phyloP scores from a whole-genome alignment of 2,888 invertebrate genomes.

The Punctoribates punctum region DNA sequence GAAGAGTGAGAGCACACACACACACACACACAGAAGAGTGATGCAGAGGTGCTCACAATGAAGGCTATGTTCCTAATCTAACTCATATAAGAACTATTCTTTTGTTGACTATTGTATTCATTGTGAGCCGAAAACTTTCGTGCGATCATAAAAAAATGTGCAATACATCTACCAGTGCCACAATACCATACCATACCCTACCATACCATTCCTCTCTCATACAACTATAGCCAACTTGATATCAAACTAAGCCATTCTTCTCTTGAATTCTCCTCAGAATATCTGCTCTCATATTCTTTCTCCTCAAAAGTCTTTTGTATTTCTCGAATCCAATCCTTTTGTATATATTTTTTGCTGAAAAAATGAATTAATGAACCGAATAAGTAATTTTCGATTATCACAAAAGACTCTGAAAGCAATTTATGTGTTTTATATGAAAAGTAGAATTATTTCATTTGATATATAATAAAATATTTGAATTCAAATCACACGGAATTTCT shows the following conservation, averaged over 20 bases:
- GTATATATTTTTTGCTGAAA: constrained; percentile 2
- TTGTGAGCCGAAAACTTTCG: constrained; percentile 9
- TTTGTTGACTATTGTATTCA: constrained; percentile 12
- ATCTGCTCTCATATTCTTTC: constrained; percentile 12
- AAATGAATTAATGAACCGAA: constrained; percentile 28
- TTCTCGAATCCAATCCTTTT: constrained; percentile 25
- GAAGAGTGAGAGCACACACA: too few relatives aligned
- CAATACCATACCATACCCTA: too few relatives aligned
- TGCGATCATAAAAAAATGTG: constrained; percentile 26
- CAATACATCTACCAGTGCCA: constrained; percentile 14
- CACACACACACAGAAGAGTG: background rate
- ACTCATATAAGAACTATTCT: constrained; percentile 25
- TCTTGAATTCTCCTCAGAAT: background rate
- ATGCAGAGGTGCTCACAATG: constrained; percentile 12
- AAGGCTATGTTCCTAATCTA: constrained; percentile 33
- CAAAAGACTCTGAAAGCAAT: constrained; percentile 5
- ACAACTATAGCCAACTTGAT: background rate
- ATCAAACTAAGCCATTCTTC: background rate
- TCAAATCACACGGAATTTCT: background rate
- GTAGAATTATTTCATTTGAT: background rate
- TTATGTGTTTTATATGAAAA: constrained; percentile 9
- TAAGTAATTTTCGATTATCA: constrained; percentile 28
- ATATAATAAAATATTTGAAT: background rate
- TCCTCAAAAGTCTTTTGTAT: constrained; percentile 3
- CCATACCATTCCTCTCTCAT: too few relatives aligned